Conservation (phyloP, 2,888 invertebrate species). For the Mamestra brassicae region DNA sequence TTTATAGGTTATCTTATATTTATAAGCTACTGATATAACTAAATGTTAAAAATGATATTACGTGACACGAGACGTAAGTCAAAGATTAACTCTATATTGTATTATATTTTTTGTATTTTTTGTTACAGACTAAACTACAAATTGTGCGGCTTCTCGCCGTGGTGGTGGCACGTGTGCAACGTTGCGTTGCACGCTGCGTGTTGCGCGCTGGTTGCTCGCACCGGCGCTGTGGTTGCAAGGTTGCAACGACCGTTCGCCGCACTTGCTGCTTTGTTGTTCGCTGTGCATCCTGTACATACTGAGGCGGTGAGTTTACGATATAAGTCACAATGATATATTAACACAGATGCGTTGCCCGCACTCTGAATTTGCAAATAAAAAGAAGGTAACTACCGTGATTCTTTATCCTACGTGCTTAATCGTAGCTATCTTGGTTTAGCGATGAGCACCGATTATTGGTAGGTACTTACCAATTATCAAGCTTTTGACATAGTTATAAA, state of each 20-base stretch:
- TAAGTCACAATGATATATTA: background rate
- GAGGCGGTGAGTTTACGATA: slow-evolving; percentile 94
- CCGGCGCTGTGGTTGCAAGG: slow-evolving; percentile 92
- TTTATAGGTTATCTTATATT: too few species aligned
- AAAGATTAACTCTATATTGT: background rate
- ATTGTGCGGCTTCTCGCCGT: slow-evolving; percentile 93
- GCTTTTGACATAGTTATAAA: background rate
- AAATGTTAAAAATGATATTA: too few species aligned
- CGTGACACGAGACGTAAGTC: too few species aligned
- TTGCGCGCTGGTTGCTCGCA: slow-evolving; percentile 93
- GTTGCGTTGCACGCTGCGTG: slow-evolving; percentile 94
- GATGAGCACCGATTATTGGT: too few species aligned
- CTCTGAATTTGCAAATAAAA: too few species aligned
- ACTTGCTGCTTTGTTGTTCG: slow-evolving; percentile 94
- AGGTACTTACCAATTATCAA: too few species aligned
- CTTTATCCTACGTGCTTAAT: too few species aligned
- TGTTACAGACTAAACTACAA: slow-evolving; percentile 94
- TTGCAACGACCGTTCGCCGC: slow-evolving; percentile 93
- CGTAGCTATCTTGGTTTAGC: too few species aligned
- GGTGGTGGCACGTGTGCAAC: slow-evolving; percentile 96
- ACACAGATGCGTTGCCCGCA: too few species aligned
- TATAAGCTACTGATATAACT: too few species aligned
- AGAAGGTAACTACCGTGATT: too few species aligned
- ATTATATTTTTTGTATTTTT: slow-evolving; percentile 27
- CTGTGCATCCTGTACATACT: slow-evolving; percentile 96